Evolutionary conservation across 2,888 invertebrate genomes (phyloP), one percentile per base, ranked within the genome.

Genomic region (Cosmia pyralina): DNA sequence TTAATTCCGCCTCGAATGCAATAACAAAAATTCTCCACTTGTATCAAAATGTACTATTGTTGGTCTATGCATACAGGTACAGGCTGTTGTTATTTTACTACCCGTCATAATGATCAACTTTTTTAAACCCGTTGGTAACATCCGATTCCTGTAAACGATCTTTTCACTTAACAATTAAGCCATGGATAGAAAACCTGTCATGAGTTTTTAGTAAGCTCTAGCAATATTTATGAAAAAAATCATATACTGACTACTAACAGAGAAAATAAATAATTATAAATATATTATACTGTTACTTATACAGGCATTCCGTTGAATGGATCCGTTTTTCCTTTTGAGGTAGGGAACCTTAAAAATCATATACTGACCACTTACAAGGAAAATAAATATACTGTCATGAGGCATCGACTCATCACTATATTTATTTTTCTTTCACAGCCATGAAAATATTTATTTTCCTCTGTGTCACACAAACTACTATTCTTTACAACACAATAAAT

Each of bases 381-480:
- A n/a, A n/a, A n/a, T n/a, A n/a, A n/a, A n/a, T n/a, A n/a, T n/a
- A n/a, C n/a, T n/a, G n/a, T n/a, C n/a, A n/a, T n/a, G n/a, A n/a
- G n/a, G n/a, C n/a, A n/a, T n/a, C n/a, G 4, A 3, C 34, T 34
- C 2, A 34, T 34, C 28, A 15, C 19, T n/a, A 0, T 17, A 34
- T 57, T 22, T 34, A 59, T 48, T 53, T 53, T 58, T 44, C 13
- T n/a, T 62, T 46, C 19, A 22, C 1, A 38, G 5, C 13, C 17
- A 38, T 28, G 22, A 34, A 60, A 50, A 17, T 46, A 46, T 72
- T 60, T 72, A 63, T 75, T 81, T 58, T 50, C 15, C 17, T 52
- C 28, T 62, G 34, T 48, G 19, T 48, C 38, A 64, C n/a, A 76
- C 22, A 63, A n/a, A 13, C n/a, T n/a, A n/a, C n/a, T n/a, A n/a